A percentile compares a stretch with the other conserved stretches of the same genome.
These are phyloP conservation scores for Blera fallax DNA, from an alignment of 2,888 invertebrate genomes.

Conservation along the genomic window DNA sequence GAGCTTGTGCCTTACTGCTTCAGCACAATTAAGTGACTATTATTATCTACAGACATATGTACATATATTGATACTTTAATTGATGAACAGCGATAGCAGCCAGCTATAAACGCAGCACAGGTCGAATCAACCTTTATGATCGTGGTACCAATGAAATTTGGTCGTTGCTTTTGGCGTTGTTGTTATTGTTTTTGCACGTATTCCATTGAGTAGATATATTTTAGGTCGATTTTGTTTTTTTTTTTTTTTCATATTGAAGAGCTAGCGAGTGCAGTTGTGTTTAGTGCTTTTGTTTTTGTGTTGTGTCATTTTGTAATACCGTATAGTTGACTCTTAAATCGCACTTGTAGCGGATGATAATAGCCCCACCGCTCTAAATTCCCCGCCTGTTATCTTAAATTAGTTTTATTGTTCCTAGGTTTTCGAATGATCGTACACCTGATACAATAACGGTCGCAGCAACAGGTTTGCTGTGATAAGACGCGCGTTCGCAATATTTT, in stretches of 20 bases:
- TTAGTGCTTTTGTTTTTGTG: background rate
- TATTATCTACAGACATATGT: background rate
- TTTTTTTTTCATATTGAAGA: background rate
- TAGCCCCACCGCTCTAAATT: slow-evolving; percentile 2
- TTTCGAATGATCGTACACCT: slow-evolving; percentile 27
- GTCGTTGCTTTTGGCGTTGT: background rate
- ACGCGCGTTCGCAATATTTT: background rate
- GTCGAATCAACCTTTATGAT: slow-evolving; percentile 30
- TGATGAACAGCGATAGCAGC: background rate
- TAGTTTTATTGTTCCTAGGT: slow-evolving; percentile 35
- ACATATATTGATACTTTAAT: background rate
- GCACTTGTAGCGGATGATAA: slow-evolving; percentile 21
- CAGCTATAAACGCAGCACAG: background rate
- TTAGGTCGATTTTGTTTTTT: too few relatives aligned
- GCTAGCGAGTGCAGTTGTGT: background rate
- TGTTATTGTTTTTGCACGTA: background rate
- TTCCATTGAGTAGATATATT: background rate
- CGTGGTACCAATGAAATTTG: slow-evolving; percentile 23
- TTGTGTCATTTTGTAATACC: background rate
- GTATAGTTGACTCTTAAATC: background rate
- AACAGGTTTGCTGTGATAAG: slow-evolving; percentile 28
- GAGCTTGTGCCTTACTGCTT: background rate
- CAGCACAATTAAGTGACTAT: background rate
- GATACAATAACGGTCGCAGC: slow-evolving; percentile 30
- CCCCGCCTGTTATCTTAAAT: slow-evolving; percentile 45